Percentiles rank a stretch among this genome's conserved stretches.
Conservation (phyloP, 2,113 vertebrate genomes). For the Ploceus nigricollis region DNA sequence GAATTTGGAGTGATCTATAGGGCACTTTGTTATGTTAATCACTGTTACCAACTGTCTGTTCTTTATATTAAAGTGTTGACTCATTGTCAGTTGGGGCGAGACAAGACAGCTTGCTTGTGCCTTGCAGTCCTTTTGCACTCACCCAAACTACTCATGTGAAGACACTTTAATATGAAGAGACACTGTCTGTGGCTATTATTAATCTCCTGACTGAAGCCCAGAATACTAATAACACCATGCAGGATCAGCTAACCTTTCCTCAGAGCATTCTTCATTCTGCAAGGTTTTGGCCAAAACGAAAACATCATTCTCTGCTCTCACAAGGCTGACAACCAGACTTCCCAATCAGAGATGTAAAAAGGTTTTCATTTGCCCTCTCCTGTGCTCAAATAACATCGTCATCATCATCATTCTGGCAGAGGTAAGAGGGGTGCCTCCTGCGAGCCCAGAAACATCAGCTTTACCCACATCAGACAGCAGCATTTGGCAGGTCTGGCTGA, state of each 20-base stretch:
- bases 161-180: slow-evolving; percentile 60
- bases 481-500: not conserved
- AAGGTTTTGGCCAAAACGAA: not conserved
- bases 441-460: not conserved
- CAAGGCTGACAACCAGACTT: not conserved
- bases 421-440: not conserved
- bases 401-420: not conserved
- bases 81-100: slow-evolving; percentile 37
- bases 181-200: slow-evolving; percentile 38
- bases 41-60: slow-evolving; percentile 50
- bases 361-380: not conserved
- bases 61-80: slow-evolving; percentile 51
- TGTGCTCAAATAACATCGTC: not conserved
- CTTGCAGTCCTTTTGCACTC: slow-evolving; percentile 46
- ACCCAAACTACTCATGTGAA: slow-evolving; percentile 54
- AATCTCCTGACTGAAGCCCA: slow-evolving; percentile 31
- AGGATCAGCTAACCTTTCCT: slow-evolving; percentile 4
- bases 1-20: slow-evolving; percentile 35
- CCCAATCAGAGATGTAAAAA: not conserved
- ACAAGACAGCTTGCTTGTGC: slow-evolving; percentile 44
- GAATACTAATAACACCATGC: slow-evolving; percentile 3
- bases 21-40: slow-evolving; percentile 63
- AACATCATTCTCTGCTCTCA: not conserved
- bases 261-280: not conserved
- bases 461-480: not conserved